Evolutionary conservation across 2,888 invertebrate genomes (phyloP), one percentile per base, ranked within the genome.

Genomic region (Aricia artaxerxes): DNA sequence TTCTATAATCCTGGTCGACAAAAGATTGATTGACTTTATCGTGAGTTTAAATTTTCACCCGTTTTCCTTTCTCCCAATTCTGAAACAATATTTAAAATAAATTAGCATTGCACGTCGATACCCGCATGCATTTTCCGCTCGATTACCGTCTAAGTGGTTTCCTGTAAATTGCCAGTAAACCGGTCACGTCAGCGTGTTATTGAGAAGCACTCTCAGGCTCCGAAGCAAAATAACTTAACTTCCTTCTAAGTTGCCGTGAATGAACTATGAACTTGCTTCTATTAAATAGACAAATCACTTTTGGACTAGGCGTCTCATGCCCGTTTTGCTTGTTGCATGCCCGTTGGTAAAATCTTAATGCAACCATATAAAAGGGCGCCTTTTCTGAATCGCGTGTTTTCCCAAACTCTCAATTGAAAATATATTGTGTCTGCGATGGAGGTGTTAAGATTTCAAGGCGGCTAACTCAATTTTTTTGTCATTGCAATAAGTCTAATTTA

Each of bases 81-180:
- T 53, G 35, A 57, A 76, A 76, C 57, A 53, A 53, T 72, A 53
- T 78, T 78, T 81, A 73, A 80, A 81, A 77, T 79, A 80, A 79
- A 81, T 82, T 82, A 80, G 80, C 72, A 80, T 82, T 82, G 83
- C 83, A 82, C 84, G 85, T 85, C 84, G 87, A 86, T 85, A 84
- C 83, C 83, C 85, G 85, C 44, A 75, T 87, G 87, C 87, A 89
- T 89, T 90, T 88, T 88, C 88, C 88, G 84, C 86, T 86, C 88
- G 88, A 90, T 90, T 89, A 87, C 82, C 83, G 84, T 73, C 83
- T 79, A 84, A 84, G 85, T 86, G 87, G 85, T 85, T 84, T 83
- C 81, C 85, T 87, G 88, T 88, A 88, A 88, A 88, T 89, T 86
- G 86, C 84, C 84, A 82, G 83, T 80, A 88, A 84, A 86, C 87